Conservation (phyloP, 2,888 invertebrate species). For the Archaeoteleia sp. region DNA sequence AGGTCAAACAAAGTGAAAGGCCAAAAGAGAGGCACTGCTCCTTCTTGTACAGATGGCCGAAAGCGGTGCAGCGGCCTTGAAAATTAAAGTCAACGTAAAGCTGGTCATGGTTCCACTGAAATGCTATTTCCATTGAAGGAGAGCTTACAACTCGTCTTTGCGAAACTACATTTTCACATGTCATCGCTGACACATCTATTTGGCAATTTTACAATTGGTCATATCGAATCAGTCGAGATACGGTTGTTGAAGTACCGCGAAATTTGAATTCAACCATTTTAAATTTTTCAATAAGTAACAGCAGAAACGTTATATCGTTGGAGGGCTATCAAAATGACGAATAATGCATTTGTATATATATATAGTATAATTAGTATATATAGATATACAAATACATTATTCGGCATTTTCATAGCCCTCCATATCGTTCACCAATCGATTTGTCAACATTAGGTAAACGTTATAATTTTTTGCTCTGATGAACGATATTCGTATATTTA, state of each 20-base stretch:
- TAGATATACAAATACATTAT: no score
- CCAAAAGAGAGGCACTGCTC: slow-evolving; percentile 41
- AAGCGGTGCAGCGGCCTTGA: slow-evolving; percentile 39
- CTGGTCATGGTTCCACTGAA: slow-evolving; percentile 50
- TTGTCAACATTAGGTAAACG: no score
- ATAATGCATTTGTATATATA: no score
- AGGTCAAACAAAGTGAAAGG: slow-evolving; percentile 49
- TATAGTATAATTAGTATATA: no score
- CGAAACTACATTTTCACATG: slow-evolving; percentile 25
- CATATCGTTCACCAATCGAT: no score
- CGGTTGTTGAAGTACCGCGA: background rate
- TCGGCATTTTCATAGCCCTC: no score
- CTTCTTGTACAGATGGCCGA: slow-evolving; percentile 27
- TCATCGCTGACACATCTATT: background rate
- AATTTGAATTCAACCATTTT: slow-evolving; percentile 11
- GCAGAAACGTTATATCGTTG: no score
- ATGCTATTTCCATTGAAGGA: slow-evolving; percentile 26
- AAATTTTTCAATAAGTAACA: background rate
- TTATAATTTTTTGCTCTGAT: no score
- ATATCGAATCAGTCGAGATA: background rate
- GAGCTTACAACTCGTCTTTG: slow-evolving; percentile 14
- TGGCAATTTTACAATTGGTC: background rate
- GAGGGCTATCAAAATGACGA: no score
- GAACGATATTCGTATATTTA: slow-evolving; percentile 1
- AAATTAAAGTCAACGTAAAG: slow-evolving; percentile 47